phyloP scores from a whole-genome alignment of 2,797 vertebrate genomes.

The Enteromius afrohamiltoni region DNA sequence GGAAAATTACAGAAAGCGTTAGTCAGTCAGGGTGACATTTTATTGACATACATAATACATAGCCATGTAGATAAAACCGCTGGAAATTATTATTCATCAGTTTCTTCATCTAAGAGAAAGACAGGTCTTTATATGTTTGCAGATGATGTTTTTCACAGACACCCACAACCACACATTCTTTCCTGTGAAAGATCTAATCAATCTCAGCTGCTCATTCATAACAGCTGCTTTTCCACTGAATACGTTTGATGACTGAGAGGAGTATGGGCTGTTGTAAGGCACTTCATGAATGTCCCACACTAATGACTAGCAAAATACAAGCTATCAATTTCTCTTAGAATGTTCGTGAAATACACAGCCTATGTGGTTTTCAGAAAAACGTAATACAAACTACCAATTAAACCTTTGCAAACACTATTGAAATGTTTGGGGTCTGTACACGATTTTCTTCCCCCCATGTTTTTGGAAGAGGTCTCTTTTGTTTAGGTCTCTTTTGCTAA shows the following conservation, averaged over 20 bases:
- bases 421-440: not conserved
- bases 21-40: not conserved
- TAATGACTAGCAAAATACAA: not conserved
- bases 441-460: not conserved
- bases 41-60: too few species aligned
- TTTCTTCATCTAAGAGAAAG: not conserved
- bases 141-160: not conserved
- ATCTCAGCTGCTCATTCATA: not conserved
- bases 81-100: not conserved
- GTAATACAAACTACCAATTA: not conserved
- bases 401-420: not conserved
- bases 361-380: not conserved
- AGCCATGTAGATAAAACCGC: not conserved
- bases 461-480: not conserved
- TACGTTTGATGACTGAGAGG: not conserved
- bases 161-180: not conserved
- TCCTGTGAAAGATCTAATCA: conserved; percentile 1
- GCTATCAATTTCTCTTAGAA: not conserved
- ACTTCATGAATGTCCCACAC: not conserved
- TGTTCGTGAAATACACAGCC: not conserved
- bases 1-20: not conserved
- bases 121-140: not conserved
- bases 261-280: not conserved
- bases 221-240: not conserved
- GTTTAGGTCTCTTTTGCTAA: not conserved